phyloP scores from a whole-genome alignment of 2,888 invertebrate species.

The Amphipoea oculea region DNA sequence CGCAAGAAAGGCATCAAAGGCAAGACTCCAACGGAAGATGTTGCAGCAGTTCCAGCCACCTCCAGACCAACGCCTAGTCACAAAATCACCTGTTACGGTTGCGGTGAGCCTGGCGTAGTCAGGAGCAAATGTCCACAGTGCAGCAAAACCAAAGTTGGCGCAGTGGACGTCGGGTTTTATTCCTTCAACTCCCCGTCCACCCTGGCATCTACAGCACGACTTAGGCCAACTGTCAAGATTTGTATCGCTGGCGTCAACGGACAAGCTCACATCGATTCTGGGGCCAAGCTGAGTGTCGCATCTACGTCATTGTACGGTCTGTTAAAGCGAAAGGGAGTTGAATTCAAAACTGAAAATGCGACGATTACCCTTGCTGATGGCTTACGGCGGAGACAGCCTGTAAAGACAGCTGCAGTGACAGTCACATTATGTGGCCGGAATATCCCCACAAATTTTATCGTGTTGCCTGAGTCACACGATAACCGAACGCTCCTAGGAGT shows the following conservation, averaged over 20 bases:
- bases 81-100: slow-evolving; percentile 22
- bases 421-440: slow-evolving; percentile 2
- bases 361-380: slow-evolving; percentile 19
- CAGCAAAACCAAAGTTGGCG: neutral
- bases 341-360: neutral
- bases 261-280: slow-evolving; percentile 13
- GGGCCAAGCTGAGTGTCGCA: slow-evolving; percentile 14
- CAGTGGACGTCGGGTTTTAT: slow-evolving; percentile 17
- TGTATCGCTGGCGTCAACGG: neutral
- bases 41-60: neutral
- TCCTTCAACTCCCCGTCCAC: neutral
- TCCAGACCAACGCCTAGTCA: neutral
- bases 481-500: slow-evolving; percentile 16
- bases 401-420: neutral
- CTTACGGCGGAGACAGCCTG: neutral
- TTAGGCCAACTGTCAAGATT: slow-evolving; percentile 4
- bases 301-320: neutral
- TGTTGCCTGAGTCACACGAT: slow-evolving; percentile 15
- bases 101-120: slow-evolving; percentile 23
- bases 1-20: too few relatives aligned
- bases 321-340: neutral
- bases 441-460: slow-evolving; percentile 12
- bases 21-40: neutral
- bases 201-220: neutral
- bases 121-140: slow-evolving; percentile 21